Evolutionary conservation across 1,140 invertebrate genomes (phyloP).

Genomic region (Nasonia longicornis): DNA sequence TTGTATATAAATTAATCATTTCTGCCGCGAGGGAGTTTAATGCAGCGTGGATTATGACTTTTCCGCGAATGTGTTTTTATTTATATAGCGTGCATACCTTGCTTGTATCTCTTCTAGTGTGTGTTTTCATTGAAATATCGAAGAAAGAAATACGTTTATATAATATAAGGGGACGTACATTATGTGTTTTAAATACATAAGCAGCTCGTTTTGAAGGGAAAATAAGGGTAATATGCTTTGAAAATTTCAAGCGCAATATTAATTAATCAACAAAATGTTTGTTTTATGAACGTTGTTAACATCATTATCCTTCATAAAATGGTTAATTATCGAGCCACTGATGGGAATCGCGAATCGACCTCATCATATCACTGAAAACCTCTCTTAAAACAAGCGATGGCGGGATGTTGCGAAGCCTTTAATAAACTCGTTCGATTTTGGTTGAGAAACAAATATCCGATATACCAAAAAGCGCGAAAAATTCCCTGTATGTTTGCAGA

Average conservation of each 20-base stretch:
- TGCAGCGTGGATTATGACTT: slow-evolving; percentile 29
- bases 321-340: too few relatives aligned
- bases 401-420: too few relatives aligned
- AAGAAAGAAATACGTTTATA: neutral
- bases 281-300: too few relatives aligned
- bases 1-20: slow-evolving; percentile 30
- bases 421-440: too few relatives aligned
- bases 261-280: too few relatives aligned
- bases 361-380: too few relatives aligned
- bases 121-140: slow-evolving; percentile 7
- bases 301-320: too few relatives aligned
- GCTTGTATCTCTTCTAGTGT: neutral
- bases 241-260: neutral
- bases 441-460: too few relatives aligned
- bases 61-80: slow-evolving; percentile 9
- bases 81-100: neutral
- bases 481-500: too few relatives aligned
- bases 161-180: neutral
- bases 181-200: slow-evolving; percentile 5
- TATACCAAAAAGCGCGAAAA: too few relatives aligned
- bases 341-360: too few relatives aligned
- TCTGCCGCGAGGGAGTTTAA: slow-evolving; percentile 1
- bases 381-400: too few relatives aligned
- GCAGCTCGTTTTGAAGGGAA: neutral
- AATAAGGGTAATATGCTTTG: neutral